These are phyloP conservation scores for Chromobotia macracanthus DNA, from an alignment of 2,797 vertebrate species.

Conservation along the genomic window DNA sequence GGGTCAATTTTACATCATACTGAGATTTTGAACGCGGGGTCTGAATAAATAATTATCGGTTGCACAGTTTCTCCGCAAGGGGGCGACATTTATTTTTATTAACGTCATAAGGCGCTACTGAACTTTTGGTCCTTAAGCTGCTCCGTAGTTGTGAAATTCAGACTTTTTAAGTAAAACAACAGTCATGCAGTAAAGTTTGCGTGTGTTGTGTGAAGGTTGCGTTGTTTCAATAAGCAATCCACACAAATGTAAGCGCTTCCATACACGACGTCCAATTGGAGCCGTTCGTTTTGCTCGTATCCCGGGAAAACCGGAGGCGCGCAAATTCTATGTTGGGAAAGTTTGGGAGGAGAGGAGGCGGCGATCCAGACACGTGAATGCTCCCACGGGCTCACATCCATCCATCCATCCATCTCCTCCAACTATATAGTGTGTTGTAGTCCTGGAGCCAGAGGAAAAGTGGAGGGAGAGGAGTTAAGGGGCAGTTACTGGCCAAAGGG, in stretches of 20 bases:
- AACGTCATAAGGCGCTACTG: no score
- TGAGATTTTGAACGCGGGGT: no score
- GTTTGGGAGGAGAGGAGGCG: conserved; percentile 50
- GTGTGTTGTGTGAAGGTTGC: background rate
- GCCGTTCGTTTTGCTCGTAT: background rate
- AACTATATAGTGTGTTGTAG: conserved; percentile 41
- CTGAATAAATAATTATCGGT: background rate
- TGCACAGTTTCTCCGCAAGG: background rate
- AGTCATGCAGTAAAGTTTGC: background rate
- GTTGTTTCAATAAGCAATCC: background rate
- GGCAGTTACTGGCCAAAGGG: conserved; percentile 7
- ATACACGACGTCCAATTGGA: background rate
- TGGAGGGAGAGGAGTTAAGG: conserved; percentile 33
- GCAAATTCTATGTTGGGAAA: conserved; percentile 29
- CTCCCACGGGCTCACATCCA: conserved; percentile 68
- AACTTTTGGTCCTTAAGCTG: background rate
- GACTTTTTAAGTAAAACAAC: background rate
- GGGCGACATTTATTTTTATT: background rate
- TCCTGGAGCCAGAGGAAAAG: conserved; percentile 57
- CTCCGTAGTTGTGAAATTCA: background rate
- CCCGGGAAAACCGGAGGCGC: background rate
- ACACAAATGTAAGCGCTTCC: background rate
- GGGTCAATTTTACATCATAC: no score
- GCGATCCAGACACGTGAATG: conserved; percentile 74
- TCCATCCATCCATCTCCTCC: conserved; percentile 63